Evolutionary conservation across 1,140 invertebrate species (phyloP).

Genomic region (Drosophila paulistorum): DNA sequence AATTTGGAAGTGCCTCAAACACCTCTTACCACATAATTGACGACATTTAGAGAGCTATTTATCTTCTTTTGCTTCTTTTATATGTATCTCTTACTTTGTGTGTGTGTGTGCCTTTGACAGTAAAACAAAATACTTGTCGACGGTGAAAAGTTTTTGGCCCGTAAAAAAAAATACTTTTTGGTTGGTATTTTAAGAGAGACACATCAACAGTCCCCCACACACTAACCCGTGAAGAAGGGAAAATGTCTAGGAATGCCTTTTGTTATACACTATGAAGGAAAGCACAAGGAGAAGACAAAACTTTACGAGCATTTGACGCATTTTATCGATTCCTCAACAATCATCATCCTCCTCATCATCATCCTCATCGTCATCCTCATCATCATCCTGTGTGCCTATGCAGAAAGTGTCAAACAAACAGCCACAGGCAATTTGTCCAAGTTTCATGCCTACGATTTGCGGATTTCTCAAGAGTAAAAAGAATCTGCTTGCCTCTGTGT

Average conservation of each 20-base stretch:
- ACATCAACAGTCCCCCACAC: neutral
- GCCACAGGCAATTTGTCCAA: conserved; percentile 31
- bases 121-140: conserved; percentile 55
- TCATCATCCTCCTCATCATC: conserved; percentile 31
- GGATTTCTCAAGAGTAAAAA: conserved; percentile 32
- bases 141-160: conserved; percentile 50
- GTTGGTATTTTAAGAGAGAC: conserved; percentile 7
- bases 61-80: neutral
- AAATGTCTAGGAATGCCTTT: conserved; percentile 9
- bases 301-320: conserved; percentile 51
- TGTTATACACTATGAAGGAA: neutral
- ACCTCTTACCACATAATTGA: conserved; percentile 32
- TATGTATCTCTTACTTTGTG: neutral
- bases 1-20: neutral
- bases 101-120: conserved; percentile 9
- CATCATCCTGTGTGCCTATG: neutral
- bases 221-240: neutral
- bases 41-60: conserved; percentile 25
- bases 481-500: neutral
- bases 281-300: conserved; percentile 28
- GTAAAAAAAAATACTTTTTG: conserved; percentile 29
- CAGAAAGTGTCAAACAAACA: conserved; percentile 40
- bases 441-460: conserved; percentile 36
- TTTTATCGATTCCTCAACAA: conserved; percentile 66
- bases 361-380: conserved; percentile 31